Base-by-base conservation (phyloP, 2,113 vertebrate species). In the Benitochromis conjunctus region DNA sequence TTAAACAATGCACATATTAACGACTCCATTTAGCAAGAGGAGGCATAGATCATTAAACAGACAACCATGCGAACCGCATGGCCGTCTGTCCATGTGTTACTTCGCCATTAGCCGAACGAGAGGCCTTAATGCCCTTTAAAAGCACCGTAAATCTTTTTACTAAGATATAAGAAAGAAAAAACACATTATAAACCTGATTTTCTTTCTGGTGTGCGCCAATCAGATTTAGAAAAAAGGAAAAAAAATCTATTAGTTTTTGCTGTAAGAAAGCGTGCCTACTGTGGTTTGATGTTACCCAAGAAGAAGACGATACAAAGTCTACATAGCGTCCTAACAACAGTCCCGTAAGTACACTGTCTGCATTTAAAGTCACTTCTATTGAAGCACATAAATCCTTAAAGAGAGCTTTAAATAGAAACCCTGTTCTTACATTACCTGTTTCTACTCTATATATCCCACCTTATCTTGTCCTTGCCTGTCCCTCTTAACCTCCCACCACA, bases 1-100 rank as follows among this genome's bases (percentile, higher is more conserved):
- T 89, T 91, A 91, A 92, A 88, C 85, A 90, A 93, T 92, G 84
- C 57, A 91, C 86, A 91, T 86, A 92, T 86, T 89, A 93, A 93
- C 9, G n/a, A 85, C 79, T 66, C 77, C 55, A 81, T 79, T 92
- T 85, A 86, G 82, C 79, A 55, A 87, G n/a, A 36, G 43, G 74
- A 71, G 74, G 54, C 83, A 51, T 80, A 77, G 55, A 88, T 89
- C 90, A 85, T 82, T 83, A 46, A 78, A 81, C 66, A 71, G 80
- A 84, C 54, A 38, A 80, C 54, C 54, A n/a, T 3, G 74, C 48
- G 34, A 83, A 80, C 53, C 9, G 9, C 76, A 2, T 43, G 29
- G 36, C 31, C 7, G 7, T 57, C 77, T 55, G 48, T 56, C 53
- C 57, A 29, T 46, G 76, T 31, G 13, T 55, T 36, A 24, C 51